A percentile compares a stretch with the other conserved stretches of the same genome.
Evolutionary conservation across 2,113 vertebrate species (phyloP).

Genomic region (Salminus brasiliensis): DNA sequence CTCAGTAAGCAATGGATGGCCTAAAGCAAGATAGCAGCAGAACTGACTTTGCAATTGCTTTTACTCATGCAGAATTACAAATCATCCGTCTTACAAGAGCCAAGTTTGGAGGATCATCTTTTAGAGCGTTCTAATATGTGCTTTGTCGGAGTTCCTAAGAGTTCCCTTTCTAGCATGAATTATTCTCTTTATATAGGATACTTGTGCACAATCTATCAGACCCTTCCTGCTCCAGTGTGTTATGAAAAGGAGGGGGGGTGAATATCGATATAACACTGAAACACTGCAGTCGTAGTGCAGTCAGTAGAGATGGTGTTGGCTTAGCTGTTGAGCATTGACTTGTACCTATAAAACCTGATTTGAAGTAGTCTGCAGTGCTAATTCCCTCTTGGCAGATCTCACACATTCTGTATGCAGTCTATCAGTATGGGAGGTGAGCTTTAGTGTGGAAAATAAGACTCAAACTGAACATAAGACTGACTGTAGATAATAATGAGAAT

Average conservation of each 20-base stretch:
- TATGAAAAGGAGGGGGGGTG: constrained; percentile 41
- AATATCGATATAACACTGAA: constrained; percentile 14
- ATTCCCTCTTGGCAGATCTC: constrained; percentile 59
- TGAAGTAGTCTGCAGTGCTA: constrained; percentile 55
- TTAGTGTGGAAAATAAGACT: constrained; percentile 71
- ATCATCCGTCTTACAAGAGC: not conserved
- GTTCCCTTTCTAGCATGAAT: not conserved
- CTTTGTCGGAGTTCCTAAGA: not conserved
- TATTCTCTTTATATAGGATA: not conserved
- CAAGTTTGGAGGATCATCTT: not conserved
- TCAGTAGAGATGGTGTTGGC: constrained; percentile 35
- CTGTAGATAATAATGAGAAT: not conserved
- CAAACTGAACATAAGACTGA: constrained; percentile 62
- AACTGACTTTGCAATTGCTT: not conserved
- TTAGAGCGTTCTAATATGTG: not conserved
- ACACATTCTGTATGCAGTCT: constrained; percentile 1
- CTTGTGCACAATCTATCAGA: not conserved
- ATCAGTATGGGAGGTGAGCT: constrained; percentile 58
- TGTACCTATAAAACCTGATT: constrained; percentile 65
- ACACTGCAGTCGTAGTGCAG: constrained; percentile 6
- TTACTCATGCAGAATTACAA: not conserved
- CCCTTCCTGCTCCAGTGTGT: not conserved
- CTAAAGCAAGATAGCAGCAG: not conserved
- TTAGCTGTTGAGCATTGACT: constrained; percentile 62
- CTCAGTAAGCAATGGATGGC: not conserved